Evolutionary conservation across 2,888 invertebrate species (phyloP), one percentile per base, ranked within the genome.

Genomic region (Callyntrura guangdongensis): DNA sequence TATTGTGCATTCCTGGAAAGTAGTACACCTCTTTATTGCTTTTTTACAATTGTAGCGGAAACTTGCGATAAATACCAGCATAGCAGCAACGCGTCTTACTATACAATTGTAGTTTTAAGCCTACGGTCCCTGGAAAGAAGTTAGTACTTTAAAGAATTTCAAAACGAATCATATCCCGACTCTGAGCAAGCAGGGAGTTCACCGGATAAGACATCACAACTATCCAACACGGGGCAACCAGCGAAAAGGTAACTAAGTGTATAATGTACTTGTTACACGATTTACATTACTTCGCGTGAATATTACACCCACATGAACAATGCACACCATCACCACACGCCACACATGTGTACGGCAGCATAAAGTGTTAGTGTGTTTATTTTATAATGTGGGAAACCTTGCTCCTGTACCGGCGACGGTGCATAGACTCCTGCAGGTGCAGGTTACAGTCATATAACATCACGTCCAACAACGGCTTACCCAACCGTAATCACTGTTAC

Each of bases 91-190:
- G 25, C 64, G 3, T n/a, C 14, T 8, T 64, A 2, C 67, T n/a
- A 27, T 36, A 67, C 67, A 36, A 36, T 36, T 36, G 36, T 36
- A 36, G 2, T 14, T 67, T 36, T 25, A n/a, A n/a, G n/a, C n/a
- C n/a, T n/a, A n/a, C 11, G 8, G 22, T 25, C 9, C 25, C 17
- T 17, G 17, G 17, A 59, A 6, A 6, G 17, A 14, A 17, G 17
- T 17, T 36, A 17, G 3, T 14, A 36, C 69, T 69, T 36, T 0
- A 8, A 47, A 72, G 82, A 82, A 82, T 82, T 82, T 64, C 20
- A 64, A 82, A 45, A 17, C 45, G 14, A 22, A 36, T 1, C 22
- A 36, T 36, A 36, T 36, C 36, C 36, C 2, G 2, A 36, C 6
- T 17, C 12, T 20, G 59, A 4, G 36, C 17, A 45, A 59, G 59